A percentile compares a stretch with the other conserved stretches of the same genome.
Conservation (phyloP, 2,888 invertebrate species). For the Dasypogon diadema region DNA sequence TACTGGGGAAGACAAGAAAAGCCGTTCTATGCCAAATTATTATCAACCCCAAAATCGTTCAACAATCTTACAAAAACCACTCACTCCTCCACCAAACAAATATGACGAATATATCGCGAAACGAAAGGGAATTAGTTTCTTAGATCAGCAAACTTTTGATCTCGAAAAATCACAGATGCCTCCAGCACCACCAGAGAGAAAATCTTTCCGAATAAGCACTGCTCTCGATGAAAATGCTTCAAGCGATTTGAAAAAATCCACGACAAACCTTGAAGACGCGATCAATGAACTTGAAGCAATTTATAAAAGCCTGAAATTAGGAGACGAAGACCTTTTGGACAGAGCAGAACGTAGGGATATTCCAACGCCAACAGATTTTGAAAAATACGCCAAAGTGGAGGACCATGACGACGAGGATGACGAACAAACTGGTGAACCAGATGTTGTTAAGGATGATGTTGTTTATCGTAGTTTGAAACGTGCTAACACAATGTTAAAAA, state of each 20-base stretch:
- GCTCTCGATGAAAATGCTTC: conserved; percentile 61
- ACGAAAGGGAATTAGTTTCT: background rate
- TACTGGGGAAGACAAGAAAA: conserved; percentile 61
- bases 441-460: conserved; percentile 86
- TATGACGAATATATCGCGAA: conserved; percentile 63
- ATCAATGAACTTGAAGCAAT: conserved; percentile 92
- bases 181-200: conserved; percentile 63
- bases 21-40: conserved; percentile 67
- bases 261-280: conserved; percentile 88
- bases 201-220: conserved; percentile 60
- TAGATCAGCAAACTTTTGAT: background rate
- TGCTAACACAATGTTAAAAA: conserved; percentile 79
- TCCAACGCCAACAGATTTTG: conserved; percentile 68
- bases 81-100: conserved; percentile 62
- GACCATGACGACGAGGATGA: conserved; percentile 72
- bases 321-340: conserved; percentile 84
- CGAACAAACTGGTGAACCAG: conserved; percentile 77
- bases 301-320: conserved; percentile 86
- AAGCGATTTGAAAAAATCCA: conserved; percentile 72
- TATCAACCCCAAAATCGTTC: conserved; percentile 59
- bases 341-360: conserved; percentile 80
- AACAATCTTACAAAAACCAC: conserved; percentile 3
- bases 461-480: conserved; percentile 84
- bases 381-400: conserved; percentile 70
- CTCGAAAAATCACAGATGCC: conserved; percentile 53